phyloP scores from a whole-genome alignment of 2,888 invertebrate genomes.

The Scotopteryx bipunctaria region DNA sequence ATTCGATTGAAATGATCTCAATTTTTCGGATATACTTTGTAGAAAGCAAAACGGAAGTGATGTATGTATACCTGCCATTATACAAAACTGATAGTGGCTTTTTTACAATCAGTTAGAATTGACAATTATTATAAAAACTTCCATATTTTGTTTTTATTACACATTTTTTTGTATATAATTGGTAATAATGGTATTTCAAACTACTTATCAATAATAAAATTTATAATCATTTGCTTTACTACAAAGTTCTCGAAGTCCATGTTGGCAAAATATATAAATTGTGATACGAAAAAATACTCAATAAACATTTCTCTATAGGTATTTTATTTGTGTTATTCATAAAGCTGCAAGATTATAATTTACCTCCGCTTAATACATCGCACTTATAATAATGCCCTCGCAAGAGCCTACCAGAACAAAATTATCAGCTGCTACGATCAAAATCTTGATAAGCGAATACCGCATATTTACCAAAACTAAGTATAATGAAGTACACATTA shows the following conservation, averaged over 20 bases:
- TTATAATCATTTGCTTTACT: too few species aligned
- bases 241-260: too few species aligned
- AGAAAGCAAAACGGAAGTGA: constrained; percentile 45
- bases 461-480: constrained; percentile 74
- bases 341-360: constrained; percentile 20
- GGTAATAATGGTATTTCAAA: not conserved
- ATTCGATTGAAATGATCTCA: constrained; percentile 75
- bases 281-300: too few species aligned
- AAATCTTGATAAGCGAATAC: constrained; percentile 77
- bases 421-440: constrained; percentile 60
- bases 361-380: constrained; percentile 25
- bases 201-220: too few species aligned
- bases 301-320: too few species aligned
- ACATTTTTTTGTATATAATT: too few species aligned
- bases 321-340: too few species aligned
- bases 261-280: too few species aligned
- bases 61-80: constrained; percentile 35
- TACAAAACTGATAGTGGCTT: constrained; percentile 34
- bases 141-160: too few species aligned
- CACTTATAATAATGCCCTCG: constrained; percentile 32
- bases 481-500: constrained; percentile 77
- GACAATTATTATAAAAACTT: too few species aligned
- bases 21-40: constrained; percentile 48
- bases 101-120: too few species aligned
- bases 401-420: constrained; percentile 47